Evolutionary conservation across 1,140 invertebrate genomes (phyloP), one percentile per base, ranked within the genome.

Genomic region (Drosophila nasuta): DNA sequence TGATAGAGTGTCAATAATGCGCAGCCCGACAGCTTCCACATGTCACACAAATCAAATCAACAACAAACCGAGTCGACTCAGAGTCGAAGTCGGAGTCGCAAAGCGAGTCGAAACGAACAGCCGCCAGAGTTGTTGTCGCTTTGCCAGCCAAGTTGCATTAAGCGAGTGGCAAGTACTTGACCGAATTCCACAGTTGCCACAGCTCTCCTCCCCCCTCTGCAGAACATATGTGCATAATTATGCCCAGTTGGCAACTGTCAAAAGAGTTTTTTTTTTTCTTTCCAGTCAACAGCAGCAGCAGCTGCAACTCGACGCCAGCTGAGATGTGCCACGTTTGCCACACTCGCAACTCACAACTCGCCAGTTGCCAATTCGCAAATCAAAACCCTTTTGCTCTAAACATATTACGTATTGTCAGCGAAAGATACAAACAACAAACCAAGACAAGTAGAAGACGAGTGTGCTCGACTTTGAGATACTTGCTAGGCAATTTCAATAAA

Each of bases 1-100:
- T 66, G 83, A 77, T 80, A 88, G 69, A 80, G 83, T 87, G 83
- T 88, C 83, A 87, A 81, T 88, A 87, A 75, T 77, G 80, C 64
- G 67, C 33, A 68, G 68, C 25, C 46, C 66, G 63, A 83, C 85
- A 81, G 83, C 81, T 85, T 85, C 81, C 77, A 83, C 83, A 83
- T 88, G 83, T 81, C 85, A 83, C 83, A 88, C 83, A 89, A 88
- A 83, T 87, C 83, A 87, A 75, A 82, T 68, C 77, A 68, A 25
- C 20, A 83, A 88, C 78, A 75, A 79, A 83, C 58, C 60, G 30
- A 54, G 35, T 38, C 35, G 35, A 75, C 77, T 80, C 58, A 43
- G 43, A 54, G 35, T 38, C 35, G 35, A 13, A 33, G 35, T 38
- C 35, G 35, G 35, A 38, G 35, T 38, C 35, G 35, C 8, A 25